Percentiles rank a stretch among this genome's conserved stretches.
These are phyloP conservation scores for Clytia hemisphaerica DNA, from an alignment of 30 jellyfish, hydroid and myxozoan genomes.

Conservation along the genomic window DNA sequence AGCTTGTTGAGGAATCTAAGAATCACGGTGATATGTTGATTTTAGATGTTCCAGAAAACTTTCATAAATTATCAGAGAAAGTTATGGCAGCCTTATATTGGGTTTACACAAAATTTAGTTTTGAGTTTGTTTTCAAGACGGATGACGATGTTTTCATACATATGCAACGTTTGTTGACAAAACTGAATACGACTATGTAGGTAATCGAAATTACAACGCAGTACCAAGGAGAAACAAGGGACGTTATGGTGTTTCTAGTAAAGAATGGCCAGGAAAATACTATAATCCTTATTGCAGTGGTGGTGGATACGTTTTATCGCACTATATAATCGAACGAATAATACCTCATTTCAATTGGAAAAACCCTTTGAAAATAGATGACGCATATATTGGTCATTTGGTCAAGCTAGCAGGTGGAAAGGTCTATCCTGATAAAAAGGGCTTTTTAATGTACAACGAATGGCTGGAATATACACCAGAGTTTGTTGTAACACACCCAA, in stretches of 20 bases:
- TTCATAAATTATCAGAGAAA: conserved; percentile 21
- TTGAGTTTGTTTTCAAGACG: conserved; percentile 14
- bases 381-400: conserved; percentile 30
- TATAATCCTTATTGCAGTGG: conserved; percentile 42
- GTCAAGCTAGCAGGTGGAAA: conserved; percentile 30
- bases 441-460: conserved; percentile 20
- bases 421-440: not conserved
- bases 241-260: conserved; percentile 21
- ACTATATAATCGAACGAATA: conserved; percentile 7
- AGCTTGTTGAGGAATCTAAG: too few species aligned
- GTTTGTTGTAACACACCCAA: conserved; percentile 27
- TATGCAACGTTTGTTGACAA: not conserved
- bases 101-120: not conserved
- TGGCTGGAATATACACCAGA: conserved; percentile 34
- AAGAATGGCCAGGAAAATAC: conserved; percentile 2
- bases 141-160: conserved; percentile 37
- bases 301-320: conserved; percentile 28
- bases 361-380: conserved; percentile 21
- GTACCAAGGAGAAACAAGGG: conserved; percentile 15
- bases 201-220: not conserved
- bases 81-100: conserved; percentile 25
- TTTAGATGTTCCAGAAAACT: conserved; percentile 32
- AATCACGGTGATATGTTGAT: conserved; percentile 24
- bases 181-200: conserved; percentile 1
- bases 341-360: conserved; percentile 13